Percentiles rank a stretch among this genome's conserved stretches.
Evolutionary conservation across 2,113 vertebrate species (phyloP).

Genomic region (Balaenoptera acutorostrata): DNA sequence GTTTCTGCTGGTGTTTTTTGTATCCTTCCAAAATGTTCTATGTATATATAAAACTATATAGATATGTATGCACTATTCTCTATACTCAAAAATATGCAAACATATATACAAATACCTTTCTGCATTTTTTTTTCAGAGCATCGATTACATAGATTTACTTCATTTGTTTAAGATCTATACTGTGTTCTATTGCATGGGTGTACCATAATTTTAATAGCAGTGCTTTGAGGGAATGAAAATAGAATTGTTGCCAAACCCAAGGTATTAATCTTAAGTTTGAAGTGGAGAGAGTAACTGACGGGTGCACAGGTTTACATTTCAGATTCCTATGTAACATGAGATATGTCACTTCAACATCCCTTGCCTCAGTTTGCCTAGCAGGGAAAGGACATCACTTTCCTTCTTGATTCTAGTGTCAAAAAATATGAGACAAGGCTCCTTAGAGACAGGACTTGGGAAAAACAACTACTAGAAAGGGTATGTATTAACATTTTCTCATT

Average conservation of each 20-base stretch:
- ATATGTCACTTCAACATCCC: background rate
- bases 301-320: background rate
- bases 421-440: background rate
- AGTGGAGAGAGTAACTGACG: background rate
- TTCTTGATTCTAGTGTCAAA: background rate
- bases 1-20: background rate
- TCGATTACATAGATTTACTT: background rate
- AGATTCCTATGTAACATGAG: background rate
- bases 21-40: background rate
- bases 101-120: background rate
- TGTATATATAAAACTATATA: background rate
- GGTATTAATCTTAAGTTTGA: background rate
- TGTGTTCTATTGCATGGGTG: background rate
- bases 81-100: conserved; percentile 1
- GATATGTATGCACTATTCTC: background rate
- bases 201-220: conserved; percentile 33
- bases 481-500: background rate
- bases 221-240: background rate
- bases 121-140: background rate
- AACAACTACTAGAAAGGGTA: background rate
- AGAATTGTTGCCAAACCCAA: background rate
- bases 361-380: background rate
- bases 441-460: background rate
- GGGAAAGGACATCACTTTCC: background rate
- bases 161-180: conserved; percentile 1